Percentiles rank a stretch among this genome's conserved stretches.
phyloP scores from a whole-genome alignment of 2,113 vertebrate genomes.

The Colaptes auratus region DNA sequence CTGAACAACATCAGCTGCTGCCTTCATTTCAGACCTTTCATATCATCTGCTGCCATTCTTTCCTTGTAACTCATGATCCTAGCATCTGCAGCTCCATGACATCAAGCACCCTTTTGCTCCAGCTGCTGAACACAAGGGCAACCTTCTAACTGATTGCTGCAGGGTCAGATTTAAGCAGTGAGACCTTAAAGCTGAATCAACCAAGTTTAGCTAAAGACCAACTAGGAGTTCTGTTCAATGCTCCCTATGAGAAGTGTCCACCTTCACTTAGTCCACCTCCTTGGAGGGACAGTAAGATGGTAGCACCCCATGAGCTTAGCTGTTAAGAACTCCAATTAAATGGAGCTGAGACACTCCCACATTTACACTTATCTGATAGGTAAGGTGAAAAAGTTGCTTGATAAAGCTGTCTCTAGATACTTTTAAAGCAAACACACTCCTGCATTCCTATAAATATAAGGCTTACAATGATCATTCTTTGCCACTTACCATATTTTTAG shows the following conservation, averaged over 20 bases:
- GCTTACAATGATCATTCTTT: neutral
- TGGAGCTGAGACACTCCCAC: neutral
- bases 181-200: neutral
- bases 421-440: neutral
- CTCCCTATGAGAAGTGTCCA: neutral
- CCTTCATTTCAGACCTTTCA: conserved; percentile 15
- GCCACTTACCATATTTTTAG: neutral
- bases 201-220: neutral
- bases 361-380: neutral
- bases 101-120: neutral
- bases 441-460: neutral
- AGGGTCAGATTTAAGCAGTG: neutral
- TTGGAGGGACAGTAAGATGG: neutral
- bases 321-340: neutral
- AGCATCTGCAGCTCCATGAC: neutral
- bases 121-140: neutral
- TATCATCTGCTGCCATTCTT: neutral
- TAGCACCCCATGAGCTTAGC: neutral
- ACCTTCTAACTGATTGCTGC: neutral
- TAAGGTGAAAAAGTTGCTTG: neutral
- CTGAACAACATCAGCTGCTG: conserved; percentile 48
- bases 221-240: neutral
- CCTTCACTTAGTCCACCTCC: neutral
- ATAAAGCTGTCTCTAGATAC: neutral
- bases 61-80: neutral